Base-by-base conservation (phyloP, 2,113 vertebrate species). In the Notarius lentiginosus region DNA sequence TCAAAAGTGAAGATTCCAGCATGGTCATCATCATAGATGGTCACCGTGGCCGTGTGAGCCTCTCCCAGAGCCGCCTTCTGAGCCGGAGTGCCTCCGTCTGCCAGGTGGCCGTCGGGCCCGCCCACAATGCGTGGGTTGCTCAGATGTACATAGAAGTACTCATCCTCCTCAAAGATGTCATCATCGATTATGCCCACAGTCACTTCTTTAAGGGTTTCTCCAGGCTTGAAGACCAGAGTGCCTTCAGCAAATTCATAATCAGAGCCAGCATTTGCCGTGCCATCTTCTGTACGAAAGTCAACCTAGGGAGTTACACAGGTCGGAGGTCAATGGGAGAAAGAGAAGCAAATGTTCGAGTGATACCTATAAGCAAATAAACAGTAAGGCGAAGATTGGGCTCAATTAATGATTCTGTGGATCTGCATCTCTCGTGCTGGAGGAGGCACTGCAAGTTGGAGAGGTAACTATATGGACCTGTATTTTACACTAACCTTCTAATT, bases 1-100 rank as follows among this genome's bases (percentile, higher is more conserved):
- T 96, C 96, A 9, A 97, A 96, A 41, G 95, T 95, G 87, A 97
- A 97, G 87, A 96, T 96, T 61, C 96, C 96, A 75, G 90, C 89
- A 18, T 93, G 93, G 89, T 92, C 94, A 55, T 95, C 94, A 24
- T 95, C 94, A 22, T 94, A 94, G 90, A 95, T 94, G 17, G 94
- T 95, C 61, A 95, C 93, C 0, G 94, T 95, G 41, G 94, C 94
- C 7, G 90, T 93, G 83, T 91, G 92, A 65, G 88, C 89, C 2
- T 91, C 89, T 1, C 92, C 92, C 3, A 94, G 88, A 2, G 84
- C 90, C 8, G 92, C 91, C 53, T 89, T 92, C 14, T 89, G 91
- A 5, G 87, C 58, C 8, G 88, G 79, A 41, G 87, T 24, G 18
- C 65, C 83, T 2, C 76, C 30, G n/a, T 89, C 91, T 55, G 49